Percentiles rank a stretch among this genome's conserved stretches.
phyloP scores from a whole-genome alignment of 2,888 invertebrate genomes.

The Willowsia nigromaculata region DNA sequence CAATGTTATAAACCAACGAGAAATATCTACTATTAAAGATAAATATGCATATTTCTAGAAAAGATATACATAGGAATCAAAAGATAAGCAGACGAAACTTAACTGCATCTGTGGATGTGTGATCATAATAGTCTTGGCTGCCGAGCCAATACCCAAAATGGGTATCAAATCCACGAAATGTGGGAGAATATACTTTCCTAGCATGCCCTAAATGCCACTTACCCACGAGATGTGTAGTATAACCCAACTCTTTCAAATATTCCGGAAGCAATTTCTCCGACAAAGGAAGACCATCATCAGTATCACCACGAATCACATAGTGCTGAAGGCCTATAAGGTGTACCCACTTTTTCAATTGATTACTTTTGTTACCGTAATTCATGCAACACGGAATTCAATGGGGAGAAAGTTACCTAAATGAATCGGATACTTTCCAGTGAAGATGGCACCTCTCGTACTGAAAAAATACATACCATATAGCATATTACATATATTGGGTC shows the following conservation, averaged over 20 bases:
- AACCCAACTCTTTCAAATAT: slow-evolving; percentile 85
- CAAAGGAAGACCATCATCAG: slow-evolving; percentile 87
- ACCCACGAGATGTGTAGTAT: slow-evolving; percentile 90
- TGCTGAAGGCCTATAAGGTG: slow-evolving; percentile 36
- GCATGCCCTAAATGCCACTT: slow-evolving; percentile 90
- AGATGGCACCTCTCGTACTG: slow-evolving; percentile 78
- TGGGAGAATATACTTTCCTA: slow-evolving; percentile 86
- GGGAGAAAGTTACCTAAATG: slow-evolving; percentile 84
- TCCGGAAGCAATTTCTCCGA: slow-evolving; percentile 87
- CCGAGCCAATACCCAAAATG: slow-evolving; percentile 91
- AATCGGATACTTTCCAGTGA: slow-evolving; percentile 93
- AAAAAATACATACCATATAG: not conserved
- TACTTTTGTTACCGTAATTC: not conserved
- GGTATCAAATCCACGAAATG: slow-evolving; percentile 88
- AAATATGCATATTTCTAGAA: too few species aligned
- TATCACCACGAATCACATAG: slow-evolving; percentile 82
- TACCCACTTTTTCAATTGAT: not conserved
- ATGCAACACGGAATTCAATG: not conserved
- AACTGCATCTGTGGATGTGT: slow-evolving; percentile 80
- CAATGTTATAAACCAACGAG: too few species aligned
- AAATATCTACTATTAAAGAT: too few species aligned
- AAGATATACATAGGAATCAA: too few species aligned
- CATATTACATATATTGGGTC: not conserved
- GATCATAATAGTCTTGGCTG: slow-evolving; percentile 88
- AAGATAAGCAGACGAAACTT: not conserved